A percentile compares a stretch with the other conserved stretches of the same genome.
Conservation (phyloP, 2,888 invertebrate species). For the Drosophila demipolita region DNA sequence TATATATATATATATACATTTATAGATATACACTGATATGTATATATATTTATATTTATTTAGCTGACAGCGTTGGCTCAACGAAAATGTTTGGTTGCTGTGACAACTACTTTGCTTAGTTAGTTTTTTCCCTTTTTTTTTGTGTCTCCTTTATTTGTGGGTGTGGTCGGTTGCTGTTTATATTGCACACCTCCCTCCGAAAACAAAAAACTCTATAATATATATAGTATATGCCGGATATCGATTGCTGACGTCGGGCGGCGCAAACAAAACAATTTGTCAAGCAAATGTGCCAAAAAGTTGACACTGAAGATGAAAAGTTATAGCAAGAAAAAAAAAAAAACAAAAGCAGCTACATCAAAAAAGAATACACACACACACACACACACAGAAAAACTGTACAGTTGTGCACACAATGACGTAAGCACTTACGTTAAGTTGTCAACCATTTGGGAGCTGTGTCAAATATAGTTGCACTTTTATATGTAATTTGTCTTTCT, state of each 20-base stretch:
- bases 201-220: neutral
- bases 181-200: slow-evolving; percentile 15
- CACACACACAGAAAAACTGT: slow-evolving; percentile 24
- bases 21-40: too few relatives aligned
- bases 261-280: slow-evolving; percentile 76
- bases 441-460: slow-evolving; percentile 46
- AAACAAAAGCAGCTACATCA: neutral
- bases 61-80: slow-evolving; percentile 59
- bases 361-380: neutral
- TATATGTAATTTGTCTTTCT: slow-evolving; percentile 42
- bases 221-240: slow-evolving; percentile 26
- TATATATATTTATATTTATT: slow-evolving; percentile 62
- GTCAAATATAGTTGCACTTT: slow-evolving; percentile 52
- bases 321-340: slow-evolving; percentile 47
- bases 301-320: slow-evolving; percentile 69
- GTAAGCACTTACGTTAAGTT: slow-evolving; percentile 69
- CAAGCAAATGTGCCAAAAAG: slow-evolving; percentile 77
- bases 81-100: slow-evolving; percentile 61
- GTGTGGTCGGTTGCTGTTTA: slow-evolving; percentile 45
- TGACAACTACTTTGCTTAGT: slow-evolving; percentile 66
- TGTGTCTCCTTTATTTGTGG: slow-evolving; percentile 22
- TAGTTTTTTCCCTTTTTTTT: slow-evolving; percentile 12
- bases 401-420: slow-evolving; percentile 68
- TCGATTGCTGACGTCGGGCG: slow-evolving; percentile 56
- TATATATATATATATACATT: slow-evolving; percentile 9